A percentile compares a stretch with the other conserved stretches of the same genome.
These are phyloP conservation scores for Xiphophorus couchianus DNA, from an alignment of 2,113 vertebrate species.

Conservation along the genomic window DNA sequence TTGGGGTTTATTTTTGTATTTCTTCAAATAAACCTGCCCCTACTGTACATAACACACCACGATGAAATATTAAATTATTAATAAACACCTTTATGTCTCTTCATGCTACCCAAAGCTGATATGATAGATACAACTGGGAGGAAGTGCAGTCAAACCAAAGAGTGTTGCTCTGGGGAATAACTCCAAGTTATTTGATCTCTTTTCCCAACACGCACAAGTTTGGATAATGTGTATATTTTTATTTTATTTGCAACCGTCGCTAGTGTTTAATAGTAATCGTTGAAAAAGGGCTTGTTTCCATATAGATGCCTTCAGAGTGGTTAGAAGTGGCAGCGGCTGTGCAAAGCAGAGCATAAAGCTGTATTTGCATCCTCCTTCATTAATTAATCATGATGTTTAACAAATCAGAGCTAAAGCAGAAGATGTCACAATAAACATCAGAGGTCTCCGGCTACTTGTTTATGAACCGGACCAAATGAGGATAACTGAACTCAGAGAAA, in stretches of 20 bases:
- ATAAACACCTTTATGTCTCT: constrained; percentile 65
- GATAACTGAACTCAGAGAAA: constrained; percentile 3
- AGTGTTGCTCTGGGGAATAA: constrained; percentile 39
- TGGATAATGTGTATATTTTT: constrained; percentile 23
- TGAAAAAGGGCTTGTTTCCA: constrained; percentile 13
- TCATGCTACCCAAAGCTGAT: constrained; percentile 46
- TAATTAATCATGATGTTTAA: constrained; percentile 78
- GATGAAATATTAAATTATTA: constrained; percentile 71
- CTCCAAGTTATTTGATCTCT: constrained; percentile 46
- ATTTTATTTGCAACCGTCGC: constrained; percentile 32
- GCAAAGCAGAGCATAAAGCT: constrained; percentile 43
- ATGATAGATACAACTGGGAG: constrained; percentile 54
- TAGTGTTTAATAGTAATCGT: constrained; percentile 13
- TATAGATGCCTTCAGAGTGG: background rate
- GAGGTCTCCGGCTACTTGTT: constrained; percentile 53
- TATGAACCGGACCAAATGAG: constrained; percentile 25
- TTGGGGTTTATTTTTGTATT: constrained; percentile 59
- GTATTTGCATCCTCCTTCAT: constrained; percentile 74
- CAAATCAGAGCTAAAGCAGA: constrained; percentile 66
- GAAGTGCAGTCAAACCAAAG: constrained; percentile 44
- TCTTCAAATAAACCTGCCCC: constrained; percentile 67
- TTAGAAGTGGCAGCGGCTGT: constrained; percentile 24
- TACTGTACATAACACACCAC: constrained; percentile 67
- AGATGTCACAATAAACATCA: constrained; percentile 69
- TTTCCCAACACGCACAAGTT: constrained; percentile 38